These are phyloP conservation scores for Idaea aversata DNA, from an alignment of 2,888 invertebrate species.

Conservation along the genomic window DNA sequence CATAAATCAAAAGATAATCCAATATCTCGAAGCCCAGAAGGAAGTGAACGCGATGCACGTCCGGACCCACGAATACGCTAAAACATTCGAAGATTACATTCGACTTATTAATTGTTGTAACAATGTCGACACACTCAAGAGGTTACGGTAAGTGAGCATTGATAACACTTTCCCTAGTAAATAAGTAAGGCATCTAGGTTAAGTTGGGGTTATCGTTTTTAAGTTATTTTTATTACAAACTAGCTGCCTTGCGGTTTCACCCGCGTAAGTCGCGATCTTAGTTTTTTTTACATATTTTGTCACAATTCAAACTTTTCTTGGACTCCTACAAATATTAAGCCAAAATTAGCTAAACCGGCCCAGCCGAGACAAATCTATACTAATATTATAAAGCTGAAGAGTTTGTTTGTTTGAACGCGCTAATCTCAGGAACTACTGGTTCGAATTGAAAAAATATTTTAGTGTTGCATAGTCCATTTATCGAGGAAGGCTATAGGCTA, in stretches of 20 bases:
- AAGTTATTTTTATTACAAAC: conserved; percentile 3
- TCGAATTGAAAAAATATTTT: too few species aligned
- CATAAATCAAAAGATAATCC: conserved; percentile 92
- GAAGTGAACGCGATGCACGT: conserved; percentile 88
- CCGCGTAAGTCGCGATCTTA: too few species aligned
- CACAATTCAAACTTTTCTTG: too few species aligned
- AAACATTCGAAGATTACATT: conserved; percentile 94
- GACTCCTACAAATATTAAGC: too few species aligned
- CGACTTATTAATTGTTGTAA: conserved; percentile 90
- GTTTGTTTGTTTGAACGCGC: too few species aligned
- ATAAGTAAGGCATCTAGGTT: conserved; percentile 19
- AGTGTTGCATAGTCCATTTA: too few species aligned
- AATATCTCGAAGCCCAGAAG: conserved; percentile 90
- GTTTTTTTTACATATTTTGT: too few species aligned
- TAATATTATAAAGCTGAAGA: too few species aligned
- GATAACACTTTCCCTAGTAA: conserved; percentile 34
- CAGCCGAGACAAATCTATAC: too few species aligned
- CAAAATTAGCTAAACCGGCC: too few species aligned
- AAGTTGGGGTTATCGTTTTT: conserved; percentile 23
- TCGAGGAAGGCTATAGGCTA: too few species aligned
- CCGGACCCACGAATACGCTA: conserved; percentile 91
- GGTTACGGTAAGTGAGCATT: conserved; percentile 83
- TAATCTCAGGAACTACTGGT: too few species aligned
- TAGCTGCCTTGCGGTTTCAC: neutral
- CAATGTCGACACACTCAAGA: conserved; percentile 90